Base-by-base conservation (phyloP, 2,113 vertebrate genomes). In the Plecotus auritus region DNA sequence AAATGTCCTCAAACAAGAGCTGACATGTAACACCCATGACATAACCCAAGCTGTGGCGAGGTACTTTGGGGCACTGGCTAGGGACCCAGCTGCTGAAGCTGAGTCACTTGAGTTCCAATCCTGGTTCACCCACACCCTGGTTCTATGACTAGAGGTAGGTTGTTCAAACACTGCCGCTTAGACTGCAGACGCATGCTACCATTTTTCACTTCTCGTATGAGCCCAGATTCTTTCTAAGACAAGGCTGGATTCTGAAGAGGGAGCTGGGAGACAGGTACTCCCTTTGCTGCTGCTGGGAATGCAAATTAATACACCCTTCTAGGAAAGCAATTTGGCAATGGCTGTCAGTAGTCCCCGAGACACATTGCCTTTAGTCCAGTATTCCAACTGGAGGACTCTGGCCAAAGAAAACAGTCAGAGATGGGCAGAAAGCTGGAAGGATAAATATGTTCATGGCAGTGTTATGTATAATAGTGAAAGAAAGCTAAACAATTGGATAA, bases 271-370 rank as follows among this genome's bases (percentile, higher is more conserved):
- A 74, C 73, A 88, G 85, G 90, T 88, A 51, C 32, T 83, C 67
- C 47, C 61, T 95, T 93, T 76, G 61, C 73, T 78, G 32, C 45
- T 83, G 88, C 67, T 95, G 40, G 72, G 91, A 92, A 95, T 96
- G 80, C 88, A 95, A 95, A 97, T 96, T 93, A 96, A 96, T 85
- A 78, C 0, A 88, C 37, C 37, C 91, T 95, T 97, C 96, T 85
- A 95, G 82, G 78, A 95, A 95, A 95, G 74, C 88, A 85, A 66
- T 93, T 95, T 95, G 95, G 88, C 92, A 88, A 45, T 86, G 78
- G 82, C 76, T 88, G 81, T 84, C 67, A 85, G 84, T 77, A 77
- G 56, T 95, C 88, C 95, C 83, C 54, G 82, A 93, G 95, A 95
- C 82, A 85, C 87, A 61, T n/a, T 93, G 64, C 69, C 93, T 94